Percentiles rank a stretch among this genome's conserved stretches.
Evolutionary conservation across 2,797 vertebrate genomes (phyloP).

Genomic region (Hirundo rustica): DNA sequence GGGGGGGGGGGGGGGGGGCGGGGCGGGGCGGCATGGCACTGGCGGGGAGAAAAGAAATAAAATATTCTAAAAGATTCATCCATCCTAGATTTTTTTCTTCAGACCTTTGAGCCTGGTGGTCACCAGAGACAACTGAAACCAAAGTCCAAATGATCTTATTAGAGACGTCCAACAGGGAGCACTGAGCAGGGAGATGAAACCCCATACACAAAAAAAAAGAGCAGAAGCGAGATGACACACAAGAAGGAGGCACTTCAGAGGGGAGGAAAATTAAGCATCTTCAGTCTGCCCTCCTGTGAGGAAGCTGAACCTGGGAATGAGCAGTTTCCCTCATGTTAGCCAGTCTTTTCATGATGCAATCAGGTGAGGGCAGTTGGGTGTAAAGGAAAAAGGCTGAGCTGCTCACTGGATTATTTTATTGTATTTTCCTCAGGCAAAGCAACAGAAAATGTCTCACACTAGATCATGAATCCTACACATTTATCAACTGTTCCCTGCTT

Average conservation of each 20-base stretch:
- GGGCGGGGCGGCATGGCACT: too few relatives aligned
- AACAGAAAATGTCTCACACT: conserved; percentile 9
- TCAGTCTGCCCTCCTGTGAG: neutral
- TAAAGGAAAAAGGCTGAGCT: neutral
- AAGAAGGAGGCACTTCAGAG: neutral
- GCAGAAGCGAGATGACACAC: neutral
- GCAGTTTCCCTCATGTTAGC: neutral
- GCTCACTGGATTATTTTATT: neutral
- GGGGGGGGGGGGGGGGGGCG: too few relatives aligned
- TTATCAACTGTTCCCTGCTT: neutral
- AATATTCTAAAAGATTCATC: neutral
- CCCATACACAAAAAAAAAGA: neutral
- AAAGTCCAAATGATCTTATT: neutral
- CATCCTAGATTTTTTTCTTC: neutral
- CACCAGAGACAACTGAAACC: neutral
- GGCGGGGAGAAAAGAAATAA: neutral
- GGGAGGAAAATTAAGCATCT: neutral
- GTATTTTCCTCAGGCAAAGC: neutral
- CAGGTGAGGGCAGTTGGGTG: neutral
- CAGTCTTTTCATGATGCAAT: neutral
- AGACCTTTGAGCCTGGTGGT: neutral
- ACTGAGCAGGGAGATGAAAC: neutral
- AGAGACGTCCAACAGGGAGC: neutral
- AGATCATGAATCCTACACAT: neutral
- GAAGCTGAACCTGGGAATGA: neutral